Evolutionary conservation across 2,113 vertebrate genomes (phyloP).

Genomic region (Melospiza melodia): DNA sequence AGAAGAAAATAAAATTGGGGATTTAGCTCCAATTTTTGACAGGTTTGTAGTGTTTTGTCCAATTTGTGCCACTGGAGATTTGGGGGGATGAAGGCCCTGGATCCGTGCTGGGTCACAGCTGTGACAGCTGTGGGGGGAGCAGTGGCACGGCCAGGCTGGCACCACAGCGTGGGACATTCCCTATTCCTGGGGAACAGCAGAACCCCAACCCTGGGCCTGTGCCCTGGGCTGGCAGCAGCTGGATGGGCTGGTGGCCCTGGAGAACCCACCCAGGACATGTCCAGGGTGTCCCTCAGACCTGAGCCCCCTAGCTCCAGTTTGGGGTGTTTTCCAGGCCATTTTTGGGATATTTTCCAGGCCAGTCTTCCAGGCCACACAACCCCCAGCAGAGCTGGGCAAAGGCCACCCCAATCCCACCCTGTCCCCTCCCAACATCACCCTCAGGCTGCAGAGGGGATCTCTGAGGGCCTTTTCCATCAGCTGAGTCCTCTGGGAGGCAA

Average conservation of each 20-base stretch:
- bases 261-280: not conserved
- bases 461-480: not conserved
- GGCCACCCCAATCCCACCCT: rapidly evolving
- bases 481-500: not conserved
- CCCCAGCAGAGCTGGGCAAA: not conserved
- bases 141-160: not conserved
- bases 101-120: not conserved
- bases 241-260: not conserved
- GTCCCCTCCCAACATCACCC: not conserved
- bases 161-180: not conserved
- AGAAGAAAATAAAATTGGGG: not conserved
- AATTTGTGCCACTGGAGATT: not conserved
- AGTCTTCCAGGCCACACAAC: not conserved
- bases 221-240: not conserved
- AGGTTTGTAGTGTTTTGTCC: not conserved
- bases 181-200: rapidly evolving
- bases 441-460: not conserved
- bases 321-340: not conserved
- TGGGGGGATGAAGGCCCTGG: rapidly evolving
- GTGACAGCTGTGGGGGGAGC: not conserved
- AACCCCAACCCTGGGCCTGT: not conserved
- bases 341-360: not conserved
- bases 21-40: not conserved
- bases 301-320: not conserved
- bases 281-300: not conserved